Percentiles rank a stretch among this genome's conserved stretches.
These are phyloP conservation scores for Hirtodrosophila duncani DNA, from an alignment of 2,888 invertebrate species.

Conservation along the genomic window DNA sequence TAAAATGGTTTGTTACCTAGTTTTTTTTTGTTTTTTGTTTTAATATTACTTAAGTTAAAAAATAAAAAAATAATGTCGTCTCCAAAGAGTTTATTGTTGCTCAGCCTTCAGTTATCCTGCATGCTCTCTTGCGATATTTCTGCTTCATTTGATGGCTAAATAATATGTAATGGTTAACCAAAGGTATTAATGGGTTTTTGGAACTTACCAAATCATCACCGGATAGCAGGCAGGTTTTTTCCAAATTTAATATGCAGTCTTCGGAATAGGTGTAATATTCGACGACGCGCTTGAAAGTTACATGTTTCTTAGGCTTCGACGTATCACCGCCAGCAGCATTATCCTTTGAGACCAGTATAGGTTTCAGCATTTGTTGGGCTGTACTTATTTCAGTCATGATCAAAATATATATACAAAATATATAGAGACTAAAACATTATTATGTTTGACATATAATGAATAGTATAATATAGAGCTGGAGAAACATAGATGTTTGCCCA, in stretches of 20 bases:
- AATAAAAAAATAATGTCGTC: too few relatives aligned
- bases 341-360: conserved; percentile 3
- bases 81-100: too few relatives aligned
- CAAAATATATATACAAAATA: conserved; percentile 9
- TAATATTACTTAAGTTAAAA: too few relatives aligned
- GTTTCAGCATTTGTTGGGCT: neutral
- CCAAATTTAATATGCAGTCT: neutral
- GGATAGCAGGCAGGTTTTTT: neutral
- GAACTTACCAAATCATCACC: conserved; percentile 18
- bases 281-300: conserved; percentile 36
- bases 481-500: too few relatives aligned
- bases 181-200: neutral
- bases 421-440: neutral
- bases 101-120: too few relatives aligned
- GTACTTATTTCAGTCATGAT: neutral
- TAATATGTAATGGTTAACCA: neutral
- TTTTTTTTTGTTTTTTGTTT: too few relatives aligned
- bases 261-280: conserved; percentile 28
- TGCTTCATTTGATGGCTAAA: neutral
- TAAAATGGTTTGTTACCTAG: too few relatives aligned
- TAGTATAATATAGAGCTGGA: too few relatives aligned
- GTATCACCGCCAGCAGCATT: too few relatives aligned
- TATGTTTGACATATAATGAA: too few relatives aligned
- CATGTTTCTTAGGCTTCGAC: conserved; percentile 25
- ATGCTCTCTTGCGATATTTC: neutral